These are phyloP conservation scores for Sminthurinus aureus DNA, from an alignment of 2,888 invertebrate species.

Conservation along the genomic window DNA sequence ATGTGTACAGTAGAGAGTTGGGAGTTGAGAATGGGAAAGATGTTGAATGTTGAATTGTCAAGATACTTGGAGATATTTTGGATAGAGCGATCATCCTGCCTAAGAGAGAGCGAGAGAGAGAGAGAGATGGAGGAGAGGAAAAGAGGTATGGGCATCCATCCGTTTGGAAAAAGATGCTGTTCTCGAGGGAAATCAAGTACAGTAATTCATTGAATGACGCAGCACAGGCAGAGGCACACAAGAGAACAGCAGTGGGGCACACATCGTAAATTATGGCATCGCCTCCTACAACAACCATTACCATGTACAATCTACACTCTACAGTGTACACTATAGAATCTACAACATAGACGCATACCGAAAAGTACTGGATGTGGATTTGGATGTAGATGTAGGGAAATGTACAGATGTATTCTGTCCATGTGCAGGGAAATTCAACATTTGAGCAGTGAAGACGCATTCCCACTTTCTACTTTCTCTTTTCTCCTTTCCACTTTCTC, in stretches of 20 bases:
- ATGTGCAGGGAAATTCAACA: background rate
- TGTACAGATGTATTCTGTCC: background rate
- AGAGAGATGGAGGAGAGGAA: background rate
- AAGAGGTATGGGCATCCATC: constrained; percentile 33
- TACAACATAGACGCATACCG: no score
- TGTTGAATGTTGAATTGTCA: background rate
- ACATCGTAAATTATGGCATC: constrained; percentile 42
- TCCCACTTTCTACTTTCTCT: no score
- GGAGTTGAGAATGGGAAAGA: background rate
- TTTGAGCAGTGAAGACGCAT: background rate
- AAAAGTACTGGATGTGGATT: no score
- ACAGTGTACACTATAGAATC: background rate
- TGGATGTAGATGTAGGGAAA: background rate
- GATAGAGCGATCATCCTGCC: background rate
- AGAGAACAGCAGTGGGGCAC: constrained; percentile 18
- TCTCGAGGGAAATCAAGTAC: constrained; percentile 41
- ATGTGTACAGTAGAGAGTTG: no score
- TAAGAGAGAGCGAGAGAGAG: background rate
- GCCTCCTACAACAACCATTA: constrained; percentile 15
- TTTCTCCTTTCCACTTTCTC: background rate
- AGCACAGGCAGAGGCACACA: constrained; percentile 5
- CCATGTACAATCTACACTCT: background rate
- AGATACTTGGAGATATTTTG: background rate
- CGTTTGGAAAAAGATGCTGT: constrained; percentile 35
- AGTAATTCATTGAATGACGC: constrained; percentile 44